Evolutionary conservation across 2,797 vertebrate genomes (phyloP).

Genomic region (Sebastes matsubarae): DNA sequence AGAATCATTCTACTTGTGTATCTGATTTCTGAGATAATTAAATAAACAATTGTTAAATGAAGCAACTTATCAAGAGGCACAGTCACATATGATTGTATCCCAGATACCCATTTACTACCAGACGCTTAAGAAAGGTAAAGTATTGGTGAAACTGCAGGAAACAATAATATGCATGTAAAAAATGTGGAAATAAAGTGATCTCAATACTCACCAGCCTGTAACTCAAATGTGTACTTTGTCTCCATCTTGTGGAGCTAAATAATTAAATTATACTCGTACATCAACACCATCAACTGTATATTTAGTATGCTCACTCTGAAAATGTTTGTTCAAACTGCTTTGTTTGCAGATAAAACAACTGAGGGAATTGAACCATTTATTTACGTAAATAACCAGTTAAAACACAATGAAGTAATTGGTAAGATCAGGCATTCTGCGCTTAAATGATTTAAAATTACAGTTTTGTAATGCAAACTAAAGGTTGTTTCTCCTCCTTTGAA

Average conservation of each 20-base stretch:
- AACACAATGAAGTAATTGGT: neutral
- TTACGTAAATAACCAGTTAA: neutral
- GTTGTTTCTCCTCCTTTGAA: neutral
- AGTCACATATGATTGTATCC: neutral
- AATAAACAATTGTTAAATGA: neutral
- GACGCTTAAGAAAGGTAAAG: accelerated
- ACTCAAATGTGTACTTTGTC: neutral
- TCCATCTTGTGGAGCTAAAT: too few relatives aligned
- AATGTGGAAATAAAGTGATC: neutral
- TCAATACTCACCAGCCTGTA: neutral
- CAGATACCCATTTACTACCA: neutral
- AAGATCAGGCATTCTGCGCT: neutral
- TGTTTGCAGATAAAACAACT: neutral
- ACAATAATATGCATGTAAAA: neutral
- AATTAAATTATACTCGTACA: too few relatives aligned
- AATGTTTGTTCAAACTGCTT: neutral
- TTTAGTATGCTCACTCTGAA: too few relatives aligned
- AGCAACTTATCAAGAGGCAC: neutral
- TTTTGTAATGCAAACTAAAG: neutral
- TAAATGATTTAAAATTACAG: neutral
- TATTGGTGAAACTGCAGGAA: neutral
- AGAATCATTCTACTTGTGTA: neutral
- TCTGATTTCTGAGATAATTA: neutral
- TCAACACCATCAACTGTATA: too few relatives aligned
- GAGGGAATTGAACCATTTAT: neutral